Conservation (phyloP, 2,888 invertebrate genomes). For the Uropetala carovei region DNA sequence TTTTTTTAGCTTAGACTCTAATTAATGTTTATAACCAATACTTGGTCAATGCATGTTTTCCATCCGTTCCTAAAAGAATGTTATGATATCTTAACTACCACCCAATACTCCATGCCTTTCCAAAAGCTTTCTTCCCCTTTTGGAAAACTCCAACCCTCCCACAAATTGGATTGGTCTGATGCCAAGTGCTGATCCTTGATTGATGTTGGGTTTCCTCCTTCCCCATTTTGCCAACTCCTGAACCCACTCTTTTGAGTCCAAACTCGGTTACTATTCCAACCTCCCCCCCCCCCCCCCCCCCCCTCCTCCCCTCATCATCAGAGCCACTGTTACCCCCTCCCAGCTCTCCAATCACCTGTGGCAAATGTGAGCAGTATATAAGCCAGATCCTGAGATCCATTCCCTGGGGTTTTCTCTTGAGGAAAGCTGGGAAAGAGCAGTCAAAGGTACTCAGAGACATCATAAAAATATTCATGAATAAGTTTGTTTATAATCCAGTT, state of each 20-base stretch:
- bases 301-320: neutral
- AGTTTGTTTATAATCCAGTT: neutral
- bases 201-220: slow-evolving; percentile 62
- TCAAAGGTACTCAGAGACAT: slow-evolving; percentile 24
- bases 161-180: slow-evolving; percentile 58
- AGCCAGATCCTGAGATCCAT: neutral
- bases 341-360: slow-evolving; percentile 14
- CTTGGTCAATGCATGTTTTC: neutral
- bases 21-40: neutral
- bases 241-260: neutral
- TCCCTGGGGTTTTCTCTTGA: slow-evolving; percentile 56
- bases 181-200: slow-evolving; percentile 22
- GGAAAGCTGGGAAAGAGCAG: slow-evolving; percentile 60
- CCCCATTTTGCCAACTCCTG: neutral
- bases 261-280: neutral
- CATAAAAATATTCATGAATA: slow-evolving; percentile 7
- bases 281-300: neutral
- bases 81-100: neutral
- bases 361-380: slow-evolving; percentile 37
- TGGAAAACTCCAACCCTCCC: neutral
- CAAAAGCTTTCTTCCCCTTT: slow-evolving; percentile 1
- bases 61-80: neutral
- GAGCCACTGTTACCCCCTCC: neutral
- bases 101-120: neutral
- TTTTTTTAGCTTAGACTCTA: neutral